A percentile compares a stretch with the other conserved stretches of the same genome.
Evolutionary conservation across 2,888 invertebrate species (phyloP).

Genomic region (Ommatoiulus sabulosus): DNA sequence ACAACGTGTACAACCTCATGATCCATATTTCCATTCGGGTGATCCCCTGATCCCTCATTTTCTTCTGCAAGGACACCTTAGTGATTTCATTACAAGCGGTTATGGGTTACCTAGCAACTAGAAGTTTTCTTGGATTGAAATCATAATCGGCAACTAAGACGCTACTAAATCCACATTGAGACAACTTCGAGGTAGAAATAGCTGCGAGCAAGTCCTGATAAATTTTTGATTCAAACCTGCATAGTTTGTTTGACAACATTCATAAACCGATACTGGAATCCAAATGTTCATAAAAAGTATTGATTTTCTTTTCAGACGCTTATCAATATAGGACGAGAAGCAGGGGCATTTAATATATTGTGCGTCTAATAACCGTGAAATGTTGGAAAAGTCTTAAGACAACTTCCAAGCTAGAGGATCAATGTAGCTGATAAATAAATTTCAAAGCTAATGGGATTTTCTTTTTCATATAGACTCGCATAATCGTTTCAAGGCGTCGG

Average conservation of each 20-base stretch:
- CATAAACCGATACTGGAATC: slow-evolving; percentile 21
- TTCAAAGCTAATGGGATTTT: slow-evolving; percentile 1
- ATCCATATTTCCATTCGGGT: neutral
- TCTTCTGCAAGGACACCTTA: slow-evolving; percentile 5
- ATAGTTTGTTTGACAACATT: slow-evolving; percentile 40
- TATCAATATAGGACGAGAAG: neutral
- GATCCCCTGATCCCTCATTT: slow-evolving; percentile 31
- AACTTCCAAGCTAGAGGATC: neutral
- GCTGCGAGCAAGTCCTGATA: neutral
- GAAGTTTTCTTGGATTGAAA: slow-evolving; percentile 51
- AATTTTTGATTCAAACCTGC: slow-evolving; percentile 2
- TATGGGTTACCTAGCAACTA: slow-evolving; percentile 54
- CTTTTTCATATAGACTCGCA: neutral
- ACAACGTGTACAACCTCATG: neutral
- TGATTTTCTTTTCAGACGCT: neutral
- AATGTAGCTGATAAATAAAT: neutral
- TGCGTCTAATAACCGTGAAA: neutral
- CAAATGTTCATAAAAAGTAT: slow-evolving; percentile 21
- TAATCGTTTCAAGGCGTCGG: neutral
- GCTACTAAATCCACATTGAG: slow-evolving; percentile 28
- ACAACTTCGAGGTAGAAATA: slow-evolving; percentile 9
- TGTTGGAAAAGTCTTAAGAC: neutral
- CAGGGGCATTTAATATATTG: neutral
- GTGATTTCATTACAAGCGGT: slow-evolving; percentile 28
- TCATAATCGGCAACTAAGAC: slow-evolving; percentile 52